Conservation (phyloP, 2,797 vertebrate species). For the Peromyscus nudipes region DNA sequence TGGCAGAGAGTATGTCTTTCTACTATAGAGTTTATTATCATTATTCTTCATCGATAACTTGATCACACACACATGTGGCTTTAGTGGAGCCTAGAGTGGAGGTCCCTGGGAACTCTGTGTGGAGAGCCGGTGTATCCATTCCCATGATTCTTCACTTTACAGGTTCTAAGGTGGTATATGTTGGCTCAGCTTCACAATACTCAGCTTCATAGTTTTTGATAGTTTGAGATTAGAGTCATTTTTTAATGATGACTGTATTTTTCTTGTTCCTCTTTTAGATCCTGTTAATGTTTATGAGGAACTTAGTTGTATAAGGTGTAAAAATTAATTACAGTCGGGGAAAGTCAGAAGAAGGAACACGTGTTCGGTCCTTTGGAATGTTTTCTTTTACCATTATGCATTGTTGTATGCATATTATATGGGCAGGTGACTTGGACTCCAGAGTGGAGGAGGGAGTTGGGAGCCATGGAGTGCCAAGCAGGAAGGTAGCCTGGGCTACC, state of each 20-base stretch:
- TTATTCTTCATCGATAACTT: conserved; percentile 50
- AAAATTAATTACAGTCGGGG: neutral
- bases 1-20: neutral
- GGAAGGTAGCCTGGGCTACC: neutral
- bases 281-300: conserved; percentile 29
- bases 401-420: neutral
- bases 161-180: neutral
- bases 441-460: neutral
- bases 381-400: neutral
- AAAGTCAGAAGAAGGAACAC: conserved; percentile 4
- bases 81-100: neutral
- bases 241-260: neutral
- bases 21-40: neutral
- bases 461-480: neutral
- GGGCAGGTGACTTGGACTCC: neutral
- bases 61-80: too few relatives aligned
- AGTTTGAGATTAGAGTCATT: conserved; percentile 53
- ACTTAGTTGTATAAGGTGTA: neutral
- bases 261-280: conserved; percentile 38
- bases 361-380: neutral
- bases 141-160: neutral
- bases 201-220: conserved; percentile 20
- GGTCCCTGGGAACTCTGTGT: neutral
- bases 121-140: neutral
- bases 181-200: neutral